Percentiles rank a stretch among this genome's conserved stretches.
Conservation (phyloP, 2,113 vertebrate genomes). For the Dicrurus megarhynchus region DNA sequence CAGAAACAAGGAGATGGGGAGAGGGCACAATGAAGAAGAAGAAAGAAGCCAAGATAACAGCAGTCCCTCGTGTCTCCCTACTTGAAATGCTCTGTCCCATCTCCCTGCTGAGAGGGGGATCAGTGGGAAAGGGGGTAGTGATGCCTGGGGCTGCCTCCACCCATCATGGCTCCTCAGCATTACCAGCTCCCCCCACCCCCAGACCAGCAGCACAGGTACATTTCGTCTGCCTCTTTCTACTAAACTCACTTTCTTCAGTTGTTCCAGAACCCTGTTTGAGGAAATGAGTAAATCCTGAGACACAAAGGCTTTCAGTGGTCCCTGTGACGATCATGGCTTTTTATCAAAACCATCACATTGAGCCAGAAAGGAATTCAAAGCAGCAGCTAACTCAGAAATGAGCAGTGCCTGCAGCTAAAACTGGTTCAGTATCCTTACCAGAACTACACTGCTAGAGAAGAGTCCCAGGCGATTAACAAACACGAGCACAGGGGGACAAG, state of each 20-base stretch:
- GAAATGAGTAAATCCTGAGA: neutral
- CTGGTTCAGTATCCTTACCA: neutral
- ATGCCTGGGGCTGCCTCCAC: neutral
- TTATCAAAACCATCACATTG: neutral
- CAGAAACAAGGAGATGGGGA: neutral
- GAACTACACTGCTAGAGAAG: neutral
- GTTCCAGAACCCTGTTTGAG: neutral
- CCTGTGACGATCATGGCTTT: neutral
- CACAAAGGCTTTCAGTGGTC: neutral
- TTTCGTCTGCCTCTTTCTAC: neutral
- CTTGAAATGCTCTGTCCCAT: neutral
- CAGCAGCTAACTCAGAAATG: neutral
- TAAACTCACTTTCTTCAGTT: neutral
- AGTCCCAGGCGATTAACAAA: neutral
- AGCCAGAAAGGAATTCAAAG: neutral
- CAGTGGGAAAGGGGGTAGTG: fast-evolving
- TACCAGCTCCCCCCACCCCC: neutral
- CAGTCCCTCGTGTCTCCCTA: neutral
- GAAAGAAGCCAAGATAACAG: neutral
- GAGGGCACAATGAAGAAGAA: neutral
- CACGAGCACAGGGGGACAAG: neutral
- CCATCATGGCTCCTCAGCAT: neutral
- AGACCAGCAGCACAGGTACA: neutral
- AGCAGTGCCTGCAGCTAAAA: neutral
- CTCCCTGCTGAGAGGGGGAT: neutral